Evolutionary conservation across 2,113 vertebrate genomes (phyloP), one percentile per base, ranked within the genome.

Genomic region (Pyxicephalus adspersus): DNA sequence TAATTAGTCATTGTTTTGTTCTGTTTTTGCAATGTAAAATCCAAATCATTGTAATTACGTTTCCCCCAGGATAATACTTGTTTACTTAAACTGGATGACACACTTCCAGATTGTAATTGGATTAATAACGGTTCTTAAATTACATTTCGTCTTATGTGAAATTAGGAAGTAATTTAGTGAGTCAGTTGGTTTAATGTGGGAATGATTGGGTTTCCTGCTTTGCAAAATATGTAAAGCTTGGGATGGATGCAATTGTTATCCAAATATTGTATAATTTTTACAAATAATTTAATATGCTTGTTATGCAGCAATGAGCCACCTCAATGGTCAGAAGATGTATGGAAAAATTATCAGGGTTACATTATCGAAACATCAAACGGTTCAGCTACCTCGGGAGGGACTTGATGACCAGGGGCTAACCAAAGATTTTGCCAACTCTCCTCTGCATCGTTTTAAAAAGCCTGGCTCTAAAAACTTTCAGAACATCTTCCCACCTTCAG

Each of bases 251-350:
- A 45, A 45, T 45, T 1, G 7, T 20, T 76, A 58, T 83, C 50
- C 75, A 68, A 83, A 83, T 34, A 3, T 45, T 7, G 54, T 86
- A 52, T 85, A n/a, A n/a, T n/a, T n/a, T 20, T 86, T 78, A 87
- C 18, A 52, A 26, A 22, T 63, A 28, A 18, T 38, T 17, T 68
- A 26, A 52, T 55, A 6, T 73, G 22, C n/a, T n/a, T 50, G 20
- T 89, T 85, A 15, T n/a, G 68, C 87, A 99, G 97, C 96, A 25
- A 99, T 99, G 97, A 99, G 96, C 85, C 97, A 99, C 90, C 90
- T 99, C 85, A 99, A 99, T 70, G 97, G 97, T 76, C 97, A 98
- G 86, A 98, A 98, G 92, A 97, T 99, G 96, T 97, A 96, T 51
- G 96, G 96, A 51, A 99, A 99, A 91, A 96, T 98, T 86, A 97